phyloP scores from a whole-genome alignment of 2,797 vertebrate genomes.

The Myioborus melanocephalus region DNA sequence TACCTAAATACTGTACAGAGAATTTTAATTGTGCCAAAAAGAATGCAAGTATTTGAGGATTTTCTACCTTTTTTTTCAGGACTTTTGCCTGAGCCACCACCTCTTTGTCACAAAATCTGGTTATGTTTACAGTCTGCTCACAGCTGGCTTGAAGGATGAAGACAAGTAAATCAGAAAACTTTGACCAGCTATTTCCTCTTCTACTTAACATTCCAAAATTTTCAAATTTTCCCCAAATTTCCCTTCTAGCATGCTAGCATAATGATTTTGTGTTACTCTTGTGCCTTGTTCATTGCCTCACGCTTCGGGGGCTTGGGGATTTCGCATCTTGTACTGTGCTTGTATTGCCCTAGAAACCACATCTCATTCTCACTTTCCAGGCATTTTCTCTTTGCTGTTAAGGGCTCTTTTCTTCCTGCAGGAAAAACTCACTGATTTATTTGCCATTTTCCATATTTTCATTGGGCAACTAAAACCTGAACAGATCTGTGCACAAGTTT shows the following conservation, averaged over 20 bases:
- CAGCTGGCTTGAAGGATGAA: not conserved
- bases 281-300: conserved; percentile 20
- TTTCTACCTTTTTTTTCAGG: not conserved
- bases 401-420: not conserved
- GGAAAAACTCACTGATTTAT: not conserved
- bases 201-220: not conserved
- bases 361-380: conserved; percentile 1
- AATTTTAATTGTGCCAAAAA: not conserved
- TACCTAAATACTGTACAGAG: not conserved
- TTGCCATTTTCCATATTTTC: not conserved
- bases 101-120: not conserved
- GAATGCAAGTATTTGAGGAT: not conserved
- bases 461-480: not conserved
- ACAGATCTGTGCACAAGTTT: not conserved
- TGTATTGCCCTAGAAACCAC: conserved; percentile 37
- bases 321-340: conserved; percentile 22
- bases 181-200: conserved; percentile 27
- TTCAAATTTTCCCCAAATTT: not conserved
- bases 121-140: conserved; percentile 20
- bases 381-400: conserved; percentile 8
- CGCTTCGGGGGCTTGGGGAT: not conserved
- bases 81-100: not conserved
- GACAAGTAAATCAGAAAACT: conserved; percentile 15
- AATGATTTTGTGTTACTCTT: conserved; percentile 32
- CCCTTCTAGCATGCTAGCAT: not conserved